Base-by-base conservation (phyloP, 2,888 invertebrate species). In the Melolontha melolontha region DNA sequence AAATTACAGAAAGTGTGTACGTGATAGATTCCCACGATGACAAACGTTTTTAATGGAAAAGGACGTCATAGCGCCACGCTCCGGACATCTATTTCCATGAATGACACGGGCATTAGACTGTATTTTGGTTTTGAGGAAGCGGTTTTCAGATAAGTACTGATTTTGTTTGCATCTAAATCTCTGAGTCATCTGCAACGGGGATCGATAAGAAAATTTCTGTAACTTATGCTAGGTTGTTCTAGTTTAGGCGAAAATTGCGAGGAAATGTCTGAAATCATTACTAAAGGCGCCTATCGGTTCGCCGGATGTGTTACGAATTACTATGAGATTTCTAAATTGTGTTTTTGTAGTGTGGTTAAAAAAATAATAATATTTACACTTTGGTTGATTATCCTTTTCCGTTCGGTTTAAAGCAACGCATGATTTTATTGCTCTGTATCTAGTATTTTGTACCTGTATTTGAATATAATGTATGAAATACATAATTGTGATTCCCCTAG, bases 31-130 rank as follows among this genome's bases (percentile, higher is more conserved):
- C 55, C 1, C 22, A 16, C 34, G 22, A 42, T 11, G 41, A 41
- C 22, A 55, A 10, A 17, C 55, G 55, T 41, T 41, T 41, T 55
- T 41, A 55, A 16, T 2, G 11, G 6, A 10, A 55, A 55, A 41
- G 11, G 11, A 55, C 55, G 55, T 55, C 41, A 55, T 40, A 55
- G 55, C 55, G 55, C 55, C 55, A 55, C 55, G 17, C 34, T 40
- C 17, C 40, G 11, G 8, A 10, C 41, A 11, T 17, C 17, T 41
- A 41, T 55, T 55, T 55, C 55, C 55, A 11, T 8, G 55, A 55
- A 41, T 40, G 40, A 22, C 14, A 41, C n/a, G 22, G 55, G 41
- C 17, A 41, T 41, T 14, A 16, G 34, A 52, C 8, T 40, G 40
- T 52, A 14, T 40, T 41, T 55, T 55, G 17, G 41, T 41, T 55